These are phyloP conservation scores for Tympanoctomys barrerae DNA, from an alignment of 2,797 vertebrate species.

Conservation along the genomic window DNA sequence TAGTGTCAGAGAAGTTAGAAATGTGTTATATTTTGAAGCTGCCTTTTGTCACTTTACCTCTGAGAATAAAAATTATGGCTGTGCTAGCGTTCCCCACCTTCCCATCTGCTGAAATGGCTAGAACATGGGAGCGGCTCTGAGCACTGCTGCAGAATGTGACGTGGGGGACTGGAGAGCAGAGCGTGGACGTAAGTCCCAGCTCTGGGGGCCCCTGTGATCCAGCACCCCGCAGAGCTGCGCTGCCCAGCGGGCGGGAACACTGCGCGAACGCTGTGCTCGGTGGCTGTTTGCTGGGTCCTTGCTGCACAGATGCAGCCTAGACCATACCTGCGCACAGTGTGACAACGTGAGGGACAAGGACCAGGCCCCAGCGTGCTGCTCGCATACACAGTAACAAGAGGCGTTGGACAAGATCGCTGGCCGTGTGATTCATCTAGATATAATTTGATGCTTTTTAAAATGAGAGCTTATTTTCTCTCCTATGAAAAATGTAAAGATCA, in stretches of 20 bases:
- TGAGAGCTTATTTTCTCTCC: too few relatives aligned
- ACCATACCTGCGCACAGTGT: accelerated
- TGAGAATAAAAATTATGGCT: not conserved
- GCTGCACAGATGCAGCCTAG: accelerated
- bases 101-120: not conserved
- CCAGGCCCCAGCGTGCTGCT: accelerated
- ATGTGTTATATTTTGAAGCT: not conserved
- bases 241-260: too few relatives aligned
- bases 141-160: not conserved
- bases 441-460: too few relatives aligned
- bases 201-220: not conserved
- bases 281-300: not conserved
- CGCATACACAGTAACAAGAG: not conserved
- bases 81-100: not conserved
- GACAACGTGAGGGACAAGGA: not conserved
- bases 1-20: not conserved
- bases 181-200: not conserved
- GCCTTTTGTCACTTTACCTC: not conserved
- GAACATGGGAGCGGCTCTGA: not conserved
- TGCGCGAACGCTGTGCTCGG: too few relatives aligned
- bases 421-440: too few relatives aligned
- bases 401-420: not conserved
- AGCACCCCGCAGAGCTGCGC: not conserved
- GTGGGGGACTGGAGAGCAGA: not conserved
- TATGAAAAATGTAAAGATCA: not conserved